A percentile compares a stretch with the other conserved stretches of the same genome.
phyloP scores from a whole-genome alignment of 2,797 vertebrate species.

The Iguana delicatissima region DNA sequence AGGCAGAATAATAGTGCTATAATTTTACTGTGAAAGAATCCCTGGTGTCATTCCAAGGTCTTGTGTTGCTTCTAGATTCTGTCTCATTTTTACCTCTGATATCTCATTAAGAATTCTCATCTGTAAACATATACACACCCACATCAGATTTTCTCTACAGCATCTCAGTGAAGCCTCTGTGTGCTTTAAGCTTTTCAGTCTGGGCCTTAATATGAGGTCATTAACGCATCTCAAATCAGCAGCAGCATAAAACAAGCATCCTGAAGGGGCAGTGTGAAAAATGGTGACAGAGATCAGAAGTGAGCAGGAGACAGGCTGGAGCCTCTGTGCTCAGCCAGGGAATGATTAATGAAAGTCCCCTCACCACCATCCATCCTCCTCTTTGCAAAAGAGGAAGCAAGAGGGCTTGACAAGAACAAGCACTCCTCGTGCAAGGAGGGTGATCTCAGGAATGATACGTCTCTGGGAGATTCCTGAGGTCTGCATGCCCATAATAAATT shows the following conservation, averaged over 20 bases:
- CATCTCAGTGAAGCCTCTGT: constrained; percentile 1
- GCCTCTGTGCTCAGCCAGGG: constrained; percentile 33
- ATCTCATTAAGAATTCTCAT: neutral
- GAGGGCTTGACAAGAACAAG: constrained; percentile 59
- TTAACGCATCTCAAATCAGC: constrained; percentile 35
- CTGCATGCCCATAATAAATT: constrained; percentile 54
- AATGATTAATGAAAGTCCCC: constrained; percentile 66
- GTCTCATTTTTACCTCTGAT: neutral
- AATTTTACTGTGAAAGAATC: too few species aligned
- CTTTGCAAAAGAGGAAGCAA: constrained; percentile 42
- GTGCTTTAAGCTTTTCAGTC: constrained; percentile 41
- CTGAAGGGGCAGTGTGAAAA: constrained; percentile 52
- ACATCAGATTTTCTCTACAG: neutral
- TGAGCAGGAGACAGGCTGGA: constrained; percentile 64
- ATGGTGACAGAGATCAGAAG: constrained; percentile 59
- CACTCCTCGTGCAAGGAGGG: constrained; percentile 44
- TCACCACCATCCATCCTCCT: constrained; percentile 51
- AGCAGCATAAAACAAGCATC: constrained; percentile 55
- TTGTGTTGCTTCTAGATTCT: neutral
- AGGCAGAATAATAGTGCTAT: too few species aligned
- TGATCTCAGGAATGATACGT: constrained; percentile 56
- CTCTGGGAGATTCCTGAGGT: constrained; percentile 67
- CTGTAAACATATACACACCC: neutral
- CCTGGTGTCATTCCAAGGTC: neutral
- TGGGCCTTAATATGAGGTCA: constrained; percentile 45